phyloP scores from a whole-genome alignment of 1,140 invertebrate genomes.

The Matsumurasca onukii region DNA sequence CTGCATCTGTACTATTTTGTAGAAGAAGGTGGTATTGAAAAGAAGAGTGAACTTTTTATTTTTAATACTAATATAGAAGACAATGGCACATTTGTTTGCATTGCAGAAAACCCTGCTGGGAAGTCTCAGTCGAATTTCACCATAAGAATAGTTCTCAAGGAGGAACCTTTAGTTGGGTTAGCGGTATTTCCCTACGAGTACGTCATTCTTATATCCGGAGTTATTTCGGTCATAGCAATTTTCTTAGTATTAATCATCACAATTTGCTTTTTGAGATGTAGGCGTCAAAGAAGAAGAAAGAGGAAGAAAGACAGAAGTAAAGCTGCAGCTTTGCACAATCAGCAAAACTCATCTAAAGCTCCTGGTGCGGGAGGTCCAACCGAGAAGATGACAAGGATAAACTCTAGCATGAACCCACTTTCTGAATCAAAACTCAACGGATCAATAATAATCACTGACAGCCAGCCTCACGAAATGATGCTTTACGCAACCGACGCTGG shows the following conservation, averaged over 20 bases:
- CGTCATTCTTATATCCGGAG: conserved; percentile 62
- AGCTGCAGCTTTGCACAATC: conserved; percentile 46
- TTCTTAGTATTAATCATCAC: conserved; percentile 36
- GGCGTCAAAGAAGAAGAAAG: conserved; percentile 46
- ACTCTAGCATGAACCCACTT: conserved; percentile 17
- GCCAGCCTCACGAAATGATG: conserved; percentile 47
- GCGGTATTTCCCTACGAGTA: conserved; percentile 66
- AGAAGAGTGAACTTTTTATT: conserved; percentile 73
- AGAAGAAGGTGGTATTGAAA: conserved; percentile 66
- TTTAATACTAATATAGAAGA: conserved; percentile 70
- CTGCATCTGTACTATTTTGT: conserved; percentile 65
- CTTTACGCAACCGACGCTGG: conserved; percentile 41
- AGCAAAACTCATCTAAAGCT: conserved; percentile 43
- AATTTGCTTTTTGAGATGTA: conserved; percentile 38
- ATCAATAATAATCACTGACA: conserved; percentile 41
- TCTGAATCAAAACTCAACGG: conserved; percentile 41
- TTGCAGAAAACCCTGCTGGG: conserved; percentile 80
- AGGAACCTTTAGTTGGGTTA: conserved; percentile 64
- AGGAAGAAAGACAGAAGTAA: conserved; percentile 47
- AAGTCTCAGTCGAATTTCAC: conserved; percentile 73
- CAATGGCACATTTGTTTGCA: conserved; percentile 78
- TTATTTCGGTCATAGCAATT: conserved; percentile 42
- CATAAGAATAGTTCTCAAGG: conserved; percentile 68
- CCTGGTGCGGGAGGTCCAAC: conserved; percentile 33
- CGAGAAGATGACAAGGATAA: conserved; percentile 36